Percentiles rank a stretch among this genome's conserved stretches.
Conservation (phyloP, 2,888 invertebrate genomes). For the Frankliniella intonsa region DNA sequence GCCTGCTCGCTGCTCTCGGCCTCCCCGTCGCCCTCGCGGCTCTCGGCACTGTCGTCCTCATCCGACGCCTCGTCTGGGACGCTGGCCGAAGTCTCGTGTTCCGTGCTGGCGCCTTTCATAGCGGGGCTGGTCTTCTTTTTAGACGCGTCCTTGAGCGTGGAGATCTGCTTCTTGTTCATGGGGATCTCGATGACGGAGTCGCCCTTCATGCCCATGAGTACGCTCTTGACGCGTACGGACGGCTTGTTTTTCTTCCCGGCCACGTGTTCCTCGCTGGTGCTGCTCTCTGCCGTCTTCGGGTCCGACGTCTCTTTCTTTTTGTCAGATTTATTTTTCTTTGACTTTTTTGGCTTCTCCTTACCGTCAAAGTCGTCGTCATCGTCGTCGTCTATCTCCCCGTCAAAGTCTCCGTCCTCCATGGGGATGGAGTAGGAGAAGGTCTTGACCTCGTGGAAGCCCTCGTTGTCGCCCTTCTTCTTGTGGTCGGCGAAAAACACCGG, state of each 20-base stretch:
- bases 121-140: background rate
- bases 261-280: background rate
- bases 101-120: constrained; percentile 15
- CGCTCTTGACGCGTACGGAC: background rate
- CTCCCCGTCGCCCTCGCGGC: constrained; percentile 45
- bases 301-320: background rate
- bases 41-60: constrained; percentile 38
- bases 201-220: constrained; percentile 17
- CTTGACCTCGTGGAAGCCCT: background rate
- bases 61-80: constrained; percentile 18
- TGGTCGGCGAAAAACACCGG: background rate
- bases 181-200: background rate
- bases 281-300: background rate
- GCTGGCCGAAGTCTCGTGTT: constrained; percentile 29
- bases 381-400: background rate
- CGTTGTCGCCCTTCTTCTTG: background rate
- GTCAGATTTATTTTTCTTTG: background rate
- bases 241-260: background rate
- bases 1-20: constrained; percentile 44
- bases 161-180: background rate
- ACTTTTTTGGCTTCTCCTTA: background rate
- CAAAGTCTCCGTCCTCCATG: background rate
- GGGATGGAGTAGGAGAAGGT: background rate
- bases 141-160: background rate
- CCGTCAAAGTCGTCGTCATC: background rate